Evolutionary conservation across 1,140 invertebrate genomes (phyloP).

Genomic region (Andricus grossulariae): DNA sequence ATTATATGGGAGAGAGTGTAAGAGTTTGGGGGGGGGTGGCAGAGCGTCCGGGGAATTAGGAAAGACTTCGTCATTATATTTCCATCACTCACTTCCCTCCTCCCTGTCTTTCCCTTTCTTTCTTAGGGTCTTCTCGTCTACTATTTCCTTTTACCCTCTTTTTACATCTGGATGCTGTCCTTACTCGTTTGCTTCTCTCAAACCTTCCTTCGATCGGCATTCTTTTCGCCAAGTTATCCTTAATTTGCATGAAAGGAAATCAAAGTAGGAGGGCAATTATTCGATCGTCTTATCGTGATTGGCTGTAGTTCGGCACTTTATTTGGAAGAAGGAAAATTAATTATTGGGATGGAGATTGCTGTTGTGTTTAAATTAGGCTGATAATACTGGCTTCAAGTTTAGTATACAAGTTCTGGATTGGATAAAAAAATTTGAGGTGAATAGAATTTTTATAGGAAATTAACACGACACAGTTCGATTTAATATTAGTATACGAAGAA

Average conservation of each 20-base stretch:
- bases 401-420: too few relatives aligned
- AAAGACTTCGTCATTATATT: slow-evolving; percentile 62
- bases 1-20: slow-evolving; percentile 21
- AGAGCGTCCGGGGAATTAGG: slow-evolving; percentile 59
- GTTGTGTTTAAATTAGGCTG: too few relatives aligned
- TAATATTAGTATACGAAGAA: too few relatives aligned
- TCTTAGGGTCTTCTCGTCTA: slow-evolving; percentile 17
- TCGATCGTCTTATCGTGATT: neutral
- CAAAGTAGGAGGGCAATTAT: neutral
- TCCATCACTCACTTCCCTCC: slow-evolving; percentile 58
- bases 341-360: too few relatives aligned
- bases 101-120: slow-evolving; percentile 37
- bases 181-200: slow-evolving; percentile 35
- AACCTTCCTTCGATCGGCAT: slow-evolving; percentile 1
- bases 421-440: too few relatives aligned
- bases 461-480: too few relatives aligned
- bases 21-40: slow-evolving; percentile 37
- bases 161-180: slow-evolving; percentile 43
- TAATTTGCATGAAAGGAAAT: neutral
- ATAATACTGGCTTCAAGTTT: too few relatives aligned
- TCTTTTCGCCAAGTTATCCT: slow-evolving; percentile 11
- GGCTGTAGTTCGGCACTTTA: too few relatives aligned
- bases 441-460: too few relatives aligned
- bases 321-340: too few relatives aligned
- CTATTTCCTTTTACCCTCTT: slow-evolving; percentile 43